These are phyloP conservation scores for Cephalotes varians DNA, from an alignment of 2,888 invertebrate species.

Conservation along the genomic window DNA sequence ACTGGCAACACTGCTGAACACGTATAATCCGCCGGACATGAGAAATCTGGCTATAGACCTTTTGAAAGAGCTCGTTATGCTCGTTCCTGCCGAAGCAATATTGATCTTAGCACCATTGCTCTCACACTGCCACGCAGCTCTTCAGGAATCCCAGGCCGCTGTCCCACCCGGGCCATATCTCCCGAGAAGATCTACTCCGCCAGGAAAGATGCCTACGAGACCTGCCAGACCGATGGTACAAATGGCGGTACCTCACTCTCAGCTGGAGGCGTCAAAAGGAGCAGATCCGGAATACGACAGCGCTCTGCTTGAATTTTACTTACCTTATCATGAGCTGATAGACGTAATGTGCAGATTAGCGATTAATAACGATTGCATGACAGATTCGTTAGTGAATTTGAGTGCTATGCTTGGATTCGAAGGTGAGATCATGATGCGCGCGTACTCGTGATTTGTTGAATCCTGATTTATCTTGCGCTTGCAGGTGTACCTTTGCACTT, in stretches of 20 bases:
- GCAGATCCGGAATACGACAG: slow-evolving; percentile 92
- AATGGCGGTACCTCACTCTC: slow-evolving; percentile 93
- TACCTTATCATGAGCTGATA: slow-evolving; percentile 96
- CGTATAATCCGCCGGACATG: slow-evolving; percentile 95
- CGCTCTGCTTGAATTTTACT: slow-evolving; percentile 92
- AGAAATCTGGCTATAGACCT: slow-evolving; percentile 92
- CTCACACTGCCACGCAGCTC: slow-evolving; percentile 93
- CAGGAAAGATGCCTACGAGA: slow-evolving; percentile 89
- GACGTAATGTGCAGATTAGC: slow-evolving; percentile 95
- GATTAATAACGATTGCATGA: slow-evolving; percentile 94
- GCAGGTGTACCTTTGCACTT: slow-evolving; percentile 93
- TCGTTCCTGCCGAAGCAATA: slow-evolving; percentile 93
- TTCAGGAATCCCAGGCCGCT: slow-evolving; percentile 91
- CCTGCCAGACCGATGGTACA: slow-evolving; percentile 94
- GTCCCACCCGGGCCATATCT: slow-evolving; percentile 92
- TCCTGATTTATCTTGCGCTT: slow-evolving; percentile 48
- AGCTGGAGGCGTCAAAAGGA: slow-evolving; percentile 90
- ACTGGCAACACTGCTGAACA: slow-evolving; percentile 94
- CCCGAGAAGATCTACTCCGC: slow-evolving; percentile 90
- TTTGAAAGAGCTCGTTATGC: slow-evolving; percentile 92
- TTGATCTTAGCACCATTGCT: slow-evolving; percentile 94
- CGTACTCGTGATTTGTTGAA: not conserved
- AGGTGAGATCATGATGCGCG: slow-evolving; percentile 83
- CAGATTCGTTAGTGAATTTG: slow-evolving; percentile 93
- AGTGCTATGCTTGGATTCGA: slow-evolving; percentile 97